These are phyloP conservation scores for Emmelina monodactyla DNA, from an alignment of 2,888 invertebrate species.

Conservation along the genomic window DNA sequence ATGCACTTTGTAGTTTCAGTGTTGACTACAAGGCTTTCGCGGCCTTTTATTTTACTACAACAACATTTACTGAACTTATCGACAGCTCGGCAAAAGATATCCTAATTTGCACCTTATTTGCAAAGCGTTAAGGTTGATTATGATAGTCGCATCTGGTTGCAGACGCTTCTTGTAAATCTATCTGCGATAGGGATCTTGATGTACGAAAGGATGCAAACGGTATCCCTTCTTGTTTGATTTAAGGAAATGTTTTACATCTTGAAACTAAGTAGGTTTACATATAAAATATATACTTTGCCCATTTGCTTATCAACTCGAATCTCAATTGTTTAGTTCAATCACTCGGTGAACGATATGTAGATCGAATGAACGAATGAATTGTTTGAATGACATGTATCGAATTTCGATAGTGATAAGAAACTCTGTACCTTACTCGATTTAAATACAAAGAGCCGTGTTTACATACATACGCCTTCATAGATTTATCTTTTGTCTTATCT, in stretches of 20 bases:
- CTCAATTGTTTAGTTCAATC: conserved; percentile 44
- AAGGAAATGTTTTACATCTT: conserved; percentile 39
- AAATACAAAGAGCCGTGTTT: conserved; percentile 19
- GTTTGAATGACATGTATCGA: conserved; percentile 25
- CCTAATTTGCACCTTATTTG: no score
- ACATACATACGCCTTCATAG: no score
- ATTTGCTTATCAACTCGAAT: conserved; percentile 38
- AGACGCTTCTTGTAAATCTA: conserved; percentile 63
- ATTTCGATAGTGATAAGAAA: conserved; percentile 14
- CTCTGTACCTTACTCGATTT: conserved; percentile 12
- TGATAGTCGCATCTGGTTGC: no score
- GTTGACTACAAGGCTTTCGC: no score
- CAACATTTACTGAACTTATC: no score
- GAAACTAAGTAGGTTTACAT: conserved; percentile 28
- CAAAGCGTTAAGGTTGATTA: no score
- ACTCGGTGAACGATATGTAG: conserved; percentile 26
- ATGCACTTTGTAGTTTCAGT: no score
- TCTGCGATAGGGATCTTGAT: conserved; percentile 64
- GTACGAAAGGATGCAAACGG: conserved; percentile 64
- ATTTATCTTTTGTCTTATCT: no score
- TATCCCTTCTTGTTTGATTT: conserved; percentile 52
- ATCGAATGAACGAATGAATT: no score
- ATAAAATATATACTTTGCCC: conserved; percentile 27
- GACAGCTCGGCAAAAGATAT: no score
- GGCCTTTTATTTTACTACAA: no score